Conservation (phyloP, 2,113 vertebrate species). For the Calidris pugnax region DNA sequence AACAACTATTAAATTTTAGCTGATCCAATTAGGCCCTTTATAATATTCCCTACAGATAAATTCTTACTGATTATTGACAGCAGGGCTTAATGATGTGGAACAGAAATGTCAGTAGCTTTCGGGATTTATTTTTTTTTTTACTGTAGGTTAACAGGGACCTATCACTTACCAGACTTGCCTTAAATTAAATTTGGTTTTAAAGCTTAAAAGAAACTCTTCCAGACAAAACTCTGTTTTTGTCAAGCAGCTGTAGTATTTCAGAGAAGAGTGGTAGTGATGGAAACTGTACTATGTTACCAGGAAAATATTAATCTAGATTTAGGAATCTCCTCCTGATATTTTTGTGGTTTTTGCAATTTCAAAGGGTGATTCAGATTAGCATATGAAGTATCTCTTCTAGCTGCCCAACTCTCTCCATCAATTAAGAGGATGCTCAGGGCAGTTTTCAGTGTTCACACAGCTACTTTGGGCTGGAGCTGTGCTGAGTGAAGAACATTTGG, state of each 20-base stretch:
- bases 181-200: background rate
- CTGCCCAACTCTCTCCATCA: background rate
- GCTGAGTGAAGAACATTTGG: background rate
- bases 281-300: background rate
- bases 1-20: background rate
- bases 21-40: background rate
- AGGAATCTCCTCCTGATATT: background rate
- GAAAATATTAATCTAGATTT: background rate
- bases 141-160: background rate
- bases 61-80: background rate
- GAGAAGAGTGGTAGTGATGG: background rate
- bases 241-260: background rate
- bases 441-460: background rate
- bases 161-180: background rate
- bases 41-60: background rate
- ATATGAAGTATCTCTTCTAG: background rate
- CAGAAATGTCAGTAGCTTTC: background rate
- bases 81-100: background rate
- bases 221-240: background rate
- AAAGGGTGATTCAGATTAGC: background rate
- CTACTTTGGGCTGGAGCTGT: background rate
- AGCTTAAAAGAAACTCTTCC: background rate
- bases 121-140: background rate
- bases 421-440: background rate
- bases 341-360: background rate